Percentiles rank a stretch among this genome's conserved stretches.
Evolutionary conservation across 23 tunicate species (phyloP).

Genomic region (Aplidium turbinatum): DNA sequence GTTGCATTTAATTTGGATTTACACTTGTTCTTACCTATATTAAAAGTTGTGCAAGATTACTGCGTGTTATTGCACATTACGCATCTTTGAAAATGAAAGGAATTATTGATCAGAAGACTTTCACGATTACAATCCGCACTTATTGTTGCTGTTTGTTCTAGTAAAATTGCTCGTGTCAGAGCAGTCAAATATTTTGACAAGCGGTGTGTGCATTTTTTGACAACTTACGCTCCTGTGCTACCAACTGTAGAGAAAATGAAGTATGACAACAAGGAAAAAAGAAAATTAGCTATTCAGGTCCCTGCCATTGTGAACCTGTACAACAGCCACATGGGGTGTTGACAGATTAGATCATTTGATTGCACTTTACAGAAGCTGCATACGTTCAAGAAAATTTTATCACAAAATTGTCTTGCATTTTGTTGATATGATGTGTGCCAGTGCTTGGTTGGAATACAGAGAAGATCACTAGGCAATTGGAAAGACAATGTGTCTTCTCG

Average conservation of each 20-base stretch:
- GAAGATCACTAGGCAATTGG: neutral
- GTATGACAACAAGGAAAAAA: conserved; percentile 3
- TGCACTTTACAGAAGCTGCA: neutral
- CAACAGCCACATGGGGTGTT: too few relatives aligned
- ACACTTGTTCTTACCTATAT: too few relatives aligned
- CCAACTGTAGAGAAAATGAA: conserved; percentile 7
- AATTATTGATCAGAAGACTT: too few relatives aligned
- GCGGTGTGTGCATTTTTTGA: neutral
- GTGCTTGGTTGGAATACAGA: neutral
- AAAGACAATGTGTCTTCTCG: neutral
- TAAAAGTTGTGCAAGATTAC: too few relatives aligned
- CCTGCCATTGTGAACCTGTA: too few relatives aligned
- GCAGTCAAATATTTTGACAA: conserved; percentile 12
- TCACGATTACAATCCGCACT: too few relatives aligned
- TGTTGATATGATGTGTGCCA: conserved; percentile 11
- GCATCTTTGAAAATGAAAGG: too few relatives aligned
- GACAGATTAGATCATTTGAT: conserved; percentile 17
- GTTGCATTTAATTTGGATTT: too few relatives aligned
- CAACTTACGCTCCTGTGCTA: conserved; percentile 6
- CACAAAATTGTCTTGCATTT: conserved; percentile 18
- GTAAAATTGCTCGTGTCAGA: too few relatives aligned
- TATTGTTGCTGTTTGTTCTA: too few relatives aligned
- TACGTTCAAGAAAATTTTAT: conserved; percentile 8
- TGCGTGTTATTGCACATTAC: too few relatives aligned
- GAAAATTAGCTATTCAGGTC: neutral